Conservation (phyloP, 2,888 invertebrate genomes). For the Agrypnus murinus region DNA sequence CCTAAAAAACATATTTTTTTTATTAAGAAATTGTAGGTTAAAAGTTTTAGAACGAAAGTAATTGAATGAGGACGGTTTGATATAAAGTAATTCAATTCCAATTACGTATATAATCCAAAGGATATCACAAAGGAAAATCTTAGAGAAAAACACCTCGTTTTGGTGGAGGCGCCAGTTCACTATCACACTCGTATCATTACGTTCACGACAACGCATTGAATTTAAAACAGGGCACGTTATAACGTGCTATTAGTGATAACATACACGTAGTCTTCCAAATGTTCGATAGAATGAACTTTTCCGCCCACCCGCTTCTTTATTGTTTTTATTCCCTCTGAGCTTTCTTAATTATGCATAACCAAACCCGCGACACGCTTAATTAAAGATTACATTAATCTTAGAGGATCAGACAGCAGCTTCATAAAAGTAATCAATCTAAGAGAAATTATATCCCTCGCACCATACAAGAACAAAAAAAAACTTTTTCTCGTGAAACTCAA, state of each 20-base stretch:
- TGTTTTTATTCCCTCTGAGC: slow-evolving; percentile 40
- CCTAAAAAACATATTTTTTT: no score
- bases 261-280: slow-evolving; percentile 36
- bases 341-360: slow-evolving; percentile 43
- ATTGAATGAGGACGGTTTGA: not conserved
- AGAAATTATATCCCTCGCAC: slow-evolving; percentile 14
- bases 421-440: slow-evolving; percentile 36
- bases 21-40: no score
- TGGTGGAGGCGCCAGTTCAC: slow-evolving; percentile 18
- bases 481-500: not conserved
- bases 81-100: slow-evolving; percentile 8
- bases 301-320: slow-evolving; percentile 36
- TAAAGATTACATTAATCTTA: slow-evolving; percentile 39
- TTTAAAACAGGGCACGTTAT: slow-evolving; percentile 44
- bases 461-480: slow-evolving; percentile 2
- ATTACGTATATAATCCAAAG: slow-evolving; percentile 11
- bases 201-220: slow-evolving; percentile 35
- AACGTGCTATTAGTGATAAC: slow-evolving; percentile 45
- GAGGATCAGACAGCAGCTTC: slow-evolving; percentile 35
- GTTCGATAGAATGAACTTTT: slow-evolving; percentile 39
- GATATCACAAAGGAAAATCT: slow-evolving; percentile 28
- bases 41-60: no score
- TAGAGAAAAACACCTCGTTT: slow-evolving; percentile 32
- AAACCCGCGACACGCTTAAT: slow-evolving; percentile 38
- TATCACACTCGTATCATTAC: slow-evolving; percentile 45